Percentiles rank a stretch among this genome's conserved stretches.
Conservation (phyloP, 1,140 invertebrate genomes). For the Neodiprion pinetum region DNA sequence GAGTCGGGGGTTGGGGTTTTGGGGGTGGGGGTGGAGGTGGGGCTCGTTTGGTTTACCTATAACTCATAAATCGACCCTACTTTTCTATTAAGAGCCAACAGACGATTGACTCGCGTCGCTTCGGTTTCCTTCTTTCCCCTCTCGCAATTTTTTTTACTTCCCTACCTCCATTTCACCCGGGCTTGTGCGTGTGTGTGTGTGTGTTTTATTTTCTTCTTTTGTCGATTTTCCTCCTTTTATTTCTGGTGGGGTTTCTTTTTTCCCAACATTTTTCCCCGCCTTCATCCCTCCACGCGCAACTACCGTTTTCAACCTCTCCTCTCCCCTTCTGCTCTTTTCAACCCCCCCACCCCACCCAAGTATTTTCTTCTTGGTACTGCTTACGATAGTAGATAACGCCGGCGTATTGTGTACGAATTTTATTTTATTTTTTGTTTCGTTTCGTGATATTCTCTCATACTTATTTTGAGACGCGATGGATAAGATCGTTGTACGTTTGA, state of each 20-base stretch:
- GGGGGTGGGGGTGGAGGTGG: constrained; percentile 21
- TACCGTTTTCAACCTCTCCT: constrained; percentile 1
- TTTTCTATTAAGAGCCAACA: constrained; percentile 59
- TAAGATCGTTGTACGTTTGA: no score
- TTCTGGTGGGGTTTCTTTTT: constrained; percentile 16
- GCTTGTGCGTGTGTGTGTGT: background rate
- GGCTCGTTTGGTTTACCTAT: constrained; percentile 51
- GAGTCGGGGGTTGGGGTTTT: constrained; percentile 27
- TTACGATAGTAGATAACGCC: no score
- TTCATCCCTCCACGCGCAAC: constrained; percentile 13
- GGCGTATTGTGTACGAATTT: no score
- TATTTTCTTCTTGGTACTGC: no score
- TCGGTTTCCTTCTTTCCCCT: constrained; percentile 8
- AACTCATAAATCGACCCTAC: constrained; percentile 61
- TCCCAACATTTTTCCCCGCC: constrained; percentile 8
- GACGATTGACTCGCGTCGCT: constrained; percentile 57
- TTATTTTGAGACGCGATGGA: no score
- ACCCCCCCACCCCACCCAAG: no score
- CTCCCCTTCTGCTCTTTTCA: no score
- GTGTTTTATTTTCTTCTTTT: constrained; percentile 20
- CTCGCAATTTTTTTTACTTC: constrained; percentile 26
- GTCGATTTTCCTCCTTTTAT: background rate
- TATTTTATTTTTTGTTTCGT: no score
- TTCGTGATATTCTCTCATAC: no score
- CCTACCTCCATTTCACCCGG: constrained; percentile 4